phyloP scores from a whole-genome alignment of 2,797 vertebrate genomes.

The Poecilia velifera region DNA sequence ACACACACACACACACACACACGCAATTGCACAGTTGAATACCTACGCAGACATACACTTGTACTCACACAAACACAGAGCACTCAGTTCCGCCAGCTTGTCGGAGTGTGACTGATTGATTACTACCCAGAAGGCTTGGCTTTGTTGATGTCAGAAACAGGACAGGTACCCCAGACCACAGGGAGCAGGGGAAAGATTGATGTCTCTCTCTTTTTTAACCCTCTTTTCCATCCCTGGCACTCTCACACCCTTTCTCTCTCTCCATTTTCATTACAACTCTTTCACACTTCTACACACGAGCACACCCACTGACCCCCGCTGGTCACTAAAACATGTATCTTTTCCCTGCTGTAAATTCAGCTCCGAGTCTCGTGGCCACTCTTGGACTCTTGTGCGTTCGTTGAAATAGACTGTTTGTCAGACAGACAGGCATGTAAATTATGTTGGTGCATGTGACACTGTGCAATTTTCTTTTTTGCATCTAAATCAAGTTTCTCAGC shows the following conservation, averaged over 20 bases:
- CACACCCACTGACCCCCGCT: slow-evolving; percentile 35
- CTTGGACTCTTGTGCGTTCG: not conserved
- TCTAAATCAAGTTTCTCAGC: slow-evolving; percentile 18
- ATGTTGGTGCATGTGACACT: slow-evolving; percentile 10
- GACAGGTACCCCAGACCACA: slow-evolving; percentile 76
- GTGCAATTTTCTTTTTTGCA: slow-evolving; percentile 26
- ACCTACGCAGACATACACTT: slow-evolving; percentile 12
- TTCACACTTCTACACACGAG: slow-evolving; percentile 18
- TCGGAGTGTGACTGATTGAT: slow-evolving; percentile 78
- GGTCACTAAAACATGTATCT: slow-evolving; percentile 22
- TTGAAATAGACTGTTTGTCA: slow-evolving; percentile 2
- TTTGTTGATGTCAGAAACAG: slow-evolving; percentile 76
- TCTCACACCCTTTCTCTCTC: slow-evolving; percentile 16
- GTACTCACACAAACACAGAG: slow-evolving; percentile 25
- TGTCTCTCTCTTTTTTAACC: slow-evolving; percentile 56
- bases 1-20: too few species aligned
- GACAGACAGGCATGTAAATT: slow-evolving; percentile 18
- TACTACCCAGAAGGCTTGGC: slow-evolving; percentile 79
- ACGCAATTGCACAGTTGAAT: slow-evolving; percentile 6
- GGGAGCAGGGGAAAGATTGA: slow-evolving; percentile 69
- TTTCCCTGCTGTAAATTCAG: slow-evolving; percentile 22
- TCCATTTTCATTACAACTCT: slow-evolving; percentile 36
- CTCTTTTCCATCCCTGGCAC: not conserved
- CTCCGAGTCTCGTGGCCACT: slow-evolving; percentile 10
- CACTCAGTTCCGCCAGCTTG: slow-evolving; percentile 73